These are phyloP conservation scores for Coturnix japonica DNA, from an alignment of 2,113 vertebrate genomes.

Conservation along the genomic window DNA sequence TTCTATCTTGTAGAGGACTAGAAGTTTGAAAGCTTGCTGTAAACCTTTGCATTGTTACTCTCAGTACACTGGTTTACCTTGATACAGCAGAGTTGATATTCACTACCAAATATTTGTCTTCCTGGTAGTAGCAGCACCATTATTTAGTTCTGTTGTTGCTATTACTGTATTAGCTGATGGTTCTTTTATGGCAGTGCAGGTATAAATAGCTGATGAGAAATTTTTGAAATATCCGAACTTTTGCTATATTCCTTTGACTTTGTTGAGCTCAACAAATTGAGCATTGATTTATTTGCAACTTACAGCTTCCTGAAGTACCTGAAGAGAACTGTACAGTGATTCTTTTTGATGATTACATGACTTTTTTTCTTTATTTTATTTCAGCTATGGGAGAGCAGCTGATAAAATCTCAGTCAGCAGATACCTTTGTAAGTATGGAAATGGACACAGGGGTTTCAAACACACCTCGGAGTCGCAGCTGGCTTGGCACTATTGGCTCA, in stretches of 20 bases:
- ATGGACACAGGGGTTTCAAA: conserved; percentile 82
- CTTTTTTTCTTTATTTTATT: not conserved
- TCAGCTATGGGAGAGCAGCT: conserved; percentile 86
- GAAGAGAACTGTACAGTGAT: not conserved
- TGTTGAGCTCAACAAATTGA: not conserved
- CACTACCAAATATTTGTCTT: not conserved
- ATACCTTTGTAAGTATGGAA: conserved; percentile 88
- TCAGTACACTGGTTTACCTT: not conserved
- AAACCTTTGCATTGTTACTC: not conserved
- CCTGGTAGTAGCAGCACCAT: not conserved
- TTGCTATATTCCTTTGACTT: not conserved
- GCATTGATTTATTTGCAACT: not conserved
- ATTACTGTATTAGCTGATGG: not conserved
- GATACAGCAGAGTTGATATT: not conserved
- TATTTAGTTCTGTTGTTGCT: not conserved
- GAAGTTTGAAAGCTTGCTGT: not conserved
- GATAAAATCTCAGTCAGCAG: conserved; percentile 90
- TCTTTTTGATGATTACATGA: not conserved
- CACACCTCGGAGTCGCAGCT: conserved; percentile 82
- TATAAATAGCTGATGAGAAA: not conserved
- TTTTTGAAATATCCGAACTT: not conserved
- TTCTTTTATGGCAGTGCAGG: not conserved
- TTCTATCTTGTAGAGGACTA: not conserved
- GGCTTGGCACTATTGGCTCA: conserved; percentile 84
- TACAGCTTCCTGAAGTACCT: not conserved